These are phyloP conservation scores for Andrena flavipes DNA, from an alignment of 2,888 invertebrate species.

Conservation along the genomic window DNA sequence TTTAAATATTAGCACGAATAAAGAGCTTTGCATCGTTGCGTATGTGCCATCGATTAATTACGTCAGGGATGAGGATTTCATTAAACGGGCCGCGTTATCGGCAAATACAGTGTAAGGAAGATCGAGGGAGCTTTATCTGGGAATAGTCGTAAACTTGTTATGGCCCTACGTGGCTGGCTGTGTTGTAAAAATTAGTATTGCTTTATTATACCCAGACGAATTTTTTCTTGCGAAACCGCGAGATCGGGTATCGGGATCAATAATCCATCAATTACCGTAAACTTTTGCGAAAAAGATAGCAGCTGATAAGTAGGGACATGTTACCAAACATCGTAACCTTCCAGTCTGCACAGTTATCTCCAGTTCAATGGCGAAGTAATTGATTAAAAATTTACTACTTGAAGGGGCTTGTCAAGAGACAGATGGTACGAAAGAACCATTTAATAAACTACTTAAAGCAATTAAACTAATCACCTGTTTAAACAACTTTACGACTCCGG, in stretches of 20 bases:
- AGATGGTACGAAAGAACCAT: background rate
- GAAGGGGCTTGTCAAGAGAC: background rate
- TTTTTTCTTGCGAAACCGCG: background rate
- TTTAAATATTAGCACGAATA: slow-evolving; percentile 37
- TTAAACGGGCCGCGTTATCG: slow-evolving; percentile 38
- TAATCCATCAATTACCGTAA: background rate
- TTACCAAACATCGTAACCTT: too few relatives aligned
- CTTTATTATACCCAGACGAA: slow-evolving; percentile 22
- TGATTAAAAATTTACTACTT: background rate
- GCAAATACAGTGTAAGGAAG: slow-evolving; percentile 18
- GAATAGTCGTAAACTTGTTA: slow-evolving; percentile 37
- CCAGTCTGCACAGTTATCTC: too few relatives aligned
- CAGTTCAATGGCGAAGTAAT: too few relatives aligned
- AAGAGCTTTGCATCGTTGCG: slow-evolving; percentile 25
- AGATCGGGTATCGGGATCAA: background rate
- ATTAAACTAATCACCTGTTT: background rate
- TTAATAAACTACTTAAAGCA: background rate
- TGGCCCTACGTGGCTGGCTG: background rate
- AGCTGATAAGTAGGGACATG: background rate
- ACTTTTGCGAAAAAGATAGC: background rate
- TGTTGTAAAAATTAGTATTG: slow-evolving; percentile 30
- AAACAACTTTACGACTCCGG: background rate
- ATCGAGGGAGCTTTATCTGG: slow-evolving; percentile 13
- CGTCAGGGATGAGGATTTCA: slow-evolving; percentile 10
- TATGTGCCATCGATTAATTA: slow-evolving; percentile 26